A percentile compares a stretch with the other conserved stretches of the same genome.
Conservation (phyloP, 2,888 invertebrate species). For the Cephus pygmeus region DNA sequence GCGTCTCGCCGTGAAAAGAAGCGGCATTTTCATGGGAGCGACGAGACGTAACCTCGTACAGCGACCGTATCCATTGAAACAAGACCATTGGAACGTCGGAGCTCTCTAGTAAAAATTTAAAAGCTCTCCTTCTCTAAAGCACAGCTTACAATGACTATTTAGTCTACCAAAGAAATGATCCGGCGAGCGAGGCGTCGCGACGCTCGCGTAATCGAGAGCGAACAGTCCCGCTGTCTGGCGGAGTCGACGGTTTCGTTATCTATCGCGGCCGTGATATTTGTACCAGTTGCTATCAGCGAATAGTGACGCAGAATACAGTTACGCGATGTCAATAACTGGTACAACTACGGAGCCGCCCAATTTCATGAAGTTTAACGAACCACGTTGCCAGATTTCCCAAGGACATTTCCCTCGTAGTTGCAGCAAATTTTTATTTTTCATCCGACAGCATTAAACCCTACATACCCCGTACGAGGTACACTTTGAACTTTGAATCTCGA, state of each 20-base stretch:
- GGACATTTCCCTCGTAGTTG: background rate
- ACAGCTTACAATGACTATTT: background rate
- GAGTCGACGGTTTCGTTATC: slow-evolving; percentile 12
- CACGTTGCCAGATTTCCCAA: background rate
- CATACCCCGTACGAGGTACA: background rate
- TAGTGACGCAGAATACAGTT: background rate
- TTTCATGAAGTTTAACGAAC: background rate
- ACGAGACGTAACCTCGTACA: background rate
- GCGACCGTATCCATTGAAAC: background rate
- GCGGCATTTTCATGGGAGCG: background rate
- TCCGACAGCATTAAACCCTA: background rate
- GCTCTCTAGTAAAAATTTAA: background rate
- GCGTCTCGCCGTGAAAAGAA: slow-evolving; percentile 1
- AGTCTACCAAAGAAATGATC: background rate
- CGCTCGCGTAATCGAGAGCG: background rate
- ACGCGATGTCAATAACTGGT: background rate
- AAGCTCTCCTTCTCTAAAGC: background rate
- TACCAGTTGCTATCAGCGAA: slow-evolving; percentile 14
- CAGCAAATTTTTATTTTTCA: background rate
- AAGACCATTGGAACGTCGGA: background rate
- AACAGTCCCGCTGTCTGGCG: slow-evolving; percentile 30
- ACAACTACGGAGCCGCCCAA: background rate
- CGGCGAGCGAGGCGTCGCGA: background rate
- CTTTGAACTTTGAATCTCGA: background rate
- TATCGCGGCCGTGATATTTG: slow-evolving; percentile 21